Conservation (phyloP, 1,140 invertebrate genomes). For the Delia radicum region DNA sequence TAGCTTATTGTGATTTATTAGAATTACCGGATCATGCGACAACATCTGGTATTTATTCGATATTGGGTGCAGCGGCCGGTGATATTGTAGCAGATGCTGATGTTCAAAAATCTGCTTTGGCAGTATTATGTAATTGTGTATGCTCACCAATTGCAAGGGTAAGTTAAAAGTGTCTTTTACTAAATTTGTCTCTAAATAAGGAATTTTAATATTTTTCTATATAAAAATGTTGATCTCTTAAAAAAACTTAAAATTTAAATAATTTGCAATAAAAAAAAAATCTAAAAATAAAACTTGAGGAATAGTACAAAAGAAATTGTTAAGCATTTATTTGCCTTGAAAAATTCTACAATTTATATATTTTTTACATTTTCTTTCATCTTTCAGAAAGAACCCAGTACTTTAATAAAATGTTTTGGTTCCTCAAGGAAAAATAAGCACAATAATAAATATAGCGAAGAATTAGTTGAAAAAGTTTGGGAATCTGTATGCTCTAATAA, state of each 20-base stretch:
- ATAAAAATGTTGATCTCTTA: too few species aligned
- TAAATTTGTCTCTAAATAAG: too few species aligned
- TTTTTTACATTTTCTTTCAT: background rate
- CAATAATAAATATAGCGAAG: constrained; percentile 75
- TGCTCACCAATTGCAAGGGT: constrained; percentile 86
- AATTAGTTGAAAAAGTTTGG: constrained; percentile 89
- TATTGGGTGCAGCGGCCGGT: constrained; percentile 81
- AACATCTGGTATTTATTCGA: constrained; percentile 73
- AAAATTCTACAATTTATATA: background rate
- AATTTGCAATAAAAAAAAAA: background rate
- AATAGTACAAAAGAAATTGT: too few species aligned
- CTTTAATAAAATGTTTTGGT: constrained; percentile 45
- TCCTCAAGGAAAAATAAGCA: constrained; percentile 74
- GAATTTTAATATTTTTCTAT: too few species aligned
- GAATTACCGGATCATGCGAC: constrained; percentile 70
- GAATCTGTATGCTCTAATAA: constrained; percentile 90
- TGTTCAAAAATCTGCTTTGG: constrained; percentile 86
- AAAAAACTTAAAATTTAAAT: too few species aligned
- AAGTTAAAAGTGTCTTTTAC: too few species aligned
- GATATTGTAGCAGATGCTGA: constrained; percentile 87
- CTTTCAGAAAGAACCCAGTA: constrained; percentile 53
- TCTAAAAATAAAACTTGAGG: background rate
- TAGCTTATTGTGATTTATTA: constrained; percentile 76
- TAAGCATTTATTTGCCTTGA: too few species aligned
- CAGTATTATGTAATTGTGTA: constrained; percentile 88